These are phyloP conservation scores for Euglossa dilemma DNA, from an alignment of 1,140 invertebrate genomes.

Conservation along the genomic window DNA sequence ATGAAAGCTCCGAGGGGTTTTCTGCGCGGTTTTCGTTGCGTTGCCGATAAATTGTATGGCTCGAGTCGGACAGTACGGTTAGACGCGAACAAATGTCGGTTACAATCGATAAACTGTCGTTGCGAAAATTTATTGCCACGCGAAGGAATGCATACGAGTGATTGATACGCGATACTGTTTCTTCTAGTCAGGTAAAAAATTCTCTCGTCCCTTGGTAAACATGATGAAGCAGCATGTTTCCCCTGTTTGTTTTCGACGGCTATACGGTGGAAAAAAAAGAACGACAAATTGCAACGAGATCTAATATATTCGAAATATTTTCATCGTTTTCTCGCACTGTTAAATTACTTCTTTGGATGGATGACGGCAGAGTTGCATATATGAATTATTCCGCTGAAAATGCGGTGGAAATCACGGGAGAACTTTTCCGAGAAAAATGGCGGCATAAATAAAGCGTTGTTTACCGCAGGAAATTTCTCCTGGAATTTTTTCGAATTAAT, in stretches of 20 bases:
- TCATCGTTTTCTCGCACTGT: neutral
- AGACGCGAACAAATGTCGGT: conserved; percentile 1
- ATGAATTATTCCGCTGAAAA: conserved; percentile 36
- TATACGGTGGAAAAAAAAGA: neutral
- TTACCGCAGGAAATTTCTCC: neutral
- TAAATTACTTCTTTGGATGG: neutral
- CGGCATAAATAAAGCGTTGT: neutral
- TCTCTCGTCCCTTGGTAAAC: neutral
- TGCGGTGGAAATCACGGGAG: neutral
- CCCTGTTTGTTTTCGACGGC: neutral
- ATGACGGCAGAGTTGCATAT: conserved; percentile 10
- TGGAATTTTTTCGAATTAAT: neutral
- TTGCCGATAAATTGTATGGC: conserved; percentile 46
- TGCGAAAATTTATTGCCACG: conserved; percentile 53
- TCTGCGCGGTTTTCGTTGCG: conserved; percentile 22
- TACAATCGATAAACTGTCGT: conserved; percentile 33
- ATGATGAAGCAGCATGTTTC: neutral
- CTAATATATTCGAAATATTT: neutral
- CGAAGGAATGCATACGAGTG: conserved; percentile 34
- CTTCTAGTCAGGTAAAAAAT: neutral
- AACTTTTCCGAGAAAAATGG: neutral
- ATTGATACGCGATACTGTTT: conserved; percentile 38
- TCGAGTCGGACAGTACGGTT: neutral
- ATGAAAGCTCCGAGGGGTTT: neutral
- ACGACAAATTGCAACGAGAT: neutral